Conservation (phyloP, 2,888 invertebrate species). For the Ctena decussata region DNA sequence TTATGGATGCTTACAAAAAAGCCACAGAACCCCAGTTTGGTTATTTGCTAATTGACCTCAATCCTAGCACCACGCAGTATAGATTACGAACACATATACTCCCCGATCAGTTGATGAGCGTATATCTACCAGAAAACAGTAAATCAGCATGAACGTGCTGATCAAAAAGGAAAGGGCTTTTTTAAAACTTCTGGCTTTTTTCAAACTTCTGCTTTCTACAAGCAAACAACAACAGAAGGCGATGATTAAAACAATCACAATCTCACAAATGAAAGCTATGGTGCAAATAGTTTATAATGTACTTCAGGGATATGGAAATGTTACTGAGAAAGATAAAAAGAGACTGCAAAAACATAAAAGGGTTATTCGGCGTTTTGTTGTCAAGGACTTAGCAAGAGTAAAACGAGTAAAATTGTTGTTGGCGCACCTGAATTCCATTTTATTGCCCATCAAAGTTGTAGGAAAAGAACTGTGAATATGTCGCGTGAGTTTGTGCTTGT, state of each 20-base stretch:
- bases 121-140: not conserved
- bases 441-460: no score
- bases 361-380: not conserved
- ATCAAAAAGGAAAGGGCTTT: not conserved
- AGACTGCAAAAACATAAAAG: not conserved
- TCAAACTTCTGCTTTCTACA: not conserved
- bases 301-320: not conserved
- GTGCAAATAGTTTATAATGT: not conserved
- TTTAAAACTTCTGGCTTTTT: no score
- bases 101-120: not conserved
- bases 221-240: not conserved
- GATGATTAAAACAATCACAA: not conserved
- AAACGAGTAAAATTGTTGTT: not conserved
- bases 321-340: not conserved
- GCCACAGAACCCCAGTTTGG: constrained; percentile 18
- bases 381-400: not conserved
- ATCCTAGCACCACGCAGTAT: not conserved
- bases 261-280: not conserved
- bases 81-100: not conserved
- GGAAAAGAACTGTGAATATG: constrained; percentile 22
- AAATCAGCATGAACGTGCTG: not conserved
- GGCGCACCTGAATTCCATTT: no score
- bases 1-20: constrained; percentile 19
- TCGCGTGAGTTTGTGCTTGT: constrained; percentile 36
- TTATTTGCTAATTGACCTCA: constrained; percentile 26